Base-by-base conservation (phyloP, 2,797 vertebrate species). In the Mormyrus proboscirostris region DNA sequence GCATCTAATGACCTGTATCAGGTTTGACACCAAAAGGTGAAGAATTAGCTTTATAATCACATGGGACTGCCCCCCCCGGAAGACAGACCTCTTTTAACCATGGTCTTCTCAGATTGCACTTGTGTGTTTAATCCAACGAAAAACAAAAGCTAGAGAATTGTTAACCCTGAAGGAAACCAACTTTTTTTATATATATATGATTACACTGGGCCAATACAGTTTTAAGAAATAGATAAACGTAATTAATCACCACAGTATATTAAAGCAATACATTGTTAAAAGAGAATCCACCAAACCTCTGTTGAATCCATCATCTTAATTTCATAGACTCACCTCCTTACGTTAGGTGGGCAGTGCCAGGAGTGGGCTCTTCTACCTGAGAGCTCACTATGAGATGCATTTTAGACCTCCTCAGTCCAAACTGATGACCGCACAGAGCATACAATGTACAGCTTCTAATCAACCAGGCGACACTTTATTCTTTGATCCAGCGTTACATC, bases 401-500 rank as follows among this genome's bases (percentile, higher is more conserved):
- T 44, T 19, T 44, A 41, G 33, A 41, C 14, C 33, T 8, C 19
- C n/a, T 41, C 7, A 41, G 33, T 16, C 4, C 38, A 73, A 29
- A 19, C 57, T n/a, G 57, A 19, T 29, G 44, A 12, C 7, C 25
- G 12, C 89, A 86, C 84, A 87, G 47, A 86, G 49, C n/a, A 86
- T 16, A 86, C 62, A 3, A 57, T 50, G 33, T 47, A 44, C 50
- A 41, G 29, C 41, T 47, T 90, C 65, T 92, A 91, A 90, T 92
- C 89, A 94, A 93, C 93, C 92, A 93, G 90, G 91, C 92, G 89
- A 91, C 90, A 90, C 92, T 93, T 93, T 94, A 94, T 94, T 95
- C 91, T 91, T 94, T 94, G 91, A 92, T 94, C 92, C 94, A 95
- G 93, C 92, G 93, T 94, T 92, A 94, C 92, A 94, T 94, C 93